These are phyloP conservation scores for Halcyon senegalensis DNA, from an alignment of 2,113 vertebrate genomes.

Conservation along the genomic window DNA sequence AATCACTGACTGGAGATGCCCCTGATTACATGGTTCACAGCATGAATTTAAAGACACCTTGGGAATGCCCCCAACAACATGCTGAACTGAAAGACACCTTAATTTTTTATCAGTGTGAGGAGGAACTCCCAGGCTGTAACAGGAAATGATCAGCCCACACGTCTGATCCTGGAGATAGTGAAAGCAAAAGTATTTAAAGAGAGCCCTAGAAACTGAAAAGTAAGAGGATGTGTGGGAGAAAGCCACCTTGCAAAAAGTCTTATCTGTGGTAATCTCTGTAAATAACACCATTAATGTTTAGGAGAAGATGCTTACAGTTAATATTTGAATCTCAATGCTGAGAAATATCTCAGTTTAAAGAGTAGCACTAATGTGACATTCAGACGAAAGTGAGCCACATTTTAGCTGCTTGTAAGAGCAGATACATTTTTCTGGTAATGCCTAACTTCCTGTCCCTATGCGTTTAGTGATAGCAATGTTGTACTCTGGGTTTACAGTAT, in stretches of 20 bases:
- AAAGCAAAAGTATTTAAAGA: not conserved
- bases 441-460: not conserved
- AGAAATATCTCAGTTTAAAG: not conserved
- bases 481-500: not conserved
- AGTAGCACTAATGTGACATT: not conserved
- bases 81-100: not conserved
- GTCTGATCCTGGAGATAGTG: rapidly evolving
- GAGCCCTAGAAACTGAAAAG: not conserved
- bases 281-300: not conserved
- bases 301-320: not conserved
- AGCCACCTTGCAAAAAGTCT: not conserved
- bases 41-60: not conserved
- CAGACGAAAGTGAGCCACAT: not conserved
- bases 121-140: not conserved
- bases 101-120: not conserved
- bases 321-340: not conserved
- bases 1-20: not conserved
- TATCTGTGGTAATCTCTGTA: not conserved
- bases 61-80: not conserved
- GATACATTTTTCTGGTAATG: not conserved
- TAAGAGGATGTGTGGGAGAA: not conserved
- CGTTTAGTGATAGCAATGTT: not conserved
- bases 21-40: not conserved
- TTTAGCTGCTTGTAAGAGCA: not conserved
- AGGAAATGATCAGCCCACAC: not conserved